Evolutionary conservation across 2,113 vertebrate species (phyloP).

Genomic region (Eidolon helvum): DNA sequence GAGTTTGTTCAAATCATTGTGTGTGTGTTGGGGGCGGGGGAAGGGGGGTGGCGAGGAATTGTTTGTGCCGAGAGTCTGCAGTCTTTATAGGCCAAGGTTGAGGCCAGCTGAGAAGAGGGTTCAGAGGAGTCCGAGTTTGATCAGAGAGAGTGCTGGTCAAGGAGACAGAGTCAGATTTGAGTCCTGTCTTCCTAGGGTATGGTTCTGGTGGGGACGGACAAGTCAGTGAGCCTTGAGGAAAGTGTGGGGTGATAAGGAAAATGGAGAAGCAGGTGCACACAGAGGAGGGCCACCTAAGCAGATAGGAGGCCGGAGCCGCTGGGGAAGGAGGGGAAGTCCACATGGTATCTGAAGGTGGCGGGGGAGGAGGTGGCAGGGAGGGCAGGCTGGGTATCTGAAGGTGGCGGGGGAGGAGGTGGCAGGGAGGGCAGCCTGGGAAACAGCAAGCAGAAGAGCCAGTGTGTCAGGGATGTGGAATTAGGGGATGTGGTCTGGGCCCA

Average conservation of each 20-base stretch:
- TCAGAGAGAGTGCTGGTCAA: background rate
- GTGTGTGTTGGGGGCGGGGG: too few relatives aligned
- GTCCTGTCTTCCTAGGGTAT: fast-evolving
- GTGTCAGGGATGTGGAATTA: background rate
- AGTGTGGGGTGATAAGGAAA: background rate
- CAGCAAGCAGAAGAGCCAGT: background rate
- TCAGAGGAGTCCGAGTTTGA: background rate
- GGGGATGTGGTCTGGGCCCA: fast-evolving
- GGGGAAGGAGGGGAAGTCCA: background rate
- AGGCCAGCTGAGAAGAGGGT: background rate
- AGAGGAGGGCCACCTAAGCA: background rate
- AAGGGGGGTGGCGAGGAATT: fast-evolving
- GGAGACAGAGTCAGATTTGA: background rate
- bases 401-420: background rate
- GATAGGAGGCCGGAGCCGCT: background rate
- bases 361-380: background rate
- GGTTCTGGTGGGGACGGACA: background rate
- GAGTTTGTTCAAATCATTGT: background rate
- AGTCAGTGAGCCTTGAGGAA: background rate
- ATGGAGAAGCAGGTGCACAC: background rate
- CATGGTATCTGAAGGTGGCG: background rate
- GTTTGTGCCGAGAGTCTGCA: background rate
- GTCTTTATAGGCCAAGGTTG: background rate
- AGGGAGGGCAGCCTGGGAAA: background rate
- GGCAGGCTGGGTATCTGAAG: background rate